Conservation (phyloP, 2,797 vertebrate genomes). For the Lycodopsis pacificus region DNA sequence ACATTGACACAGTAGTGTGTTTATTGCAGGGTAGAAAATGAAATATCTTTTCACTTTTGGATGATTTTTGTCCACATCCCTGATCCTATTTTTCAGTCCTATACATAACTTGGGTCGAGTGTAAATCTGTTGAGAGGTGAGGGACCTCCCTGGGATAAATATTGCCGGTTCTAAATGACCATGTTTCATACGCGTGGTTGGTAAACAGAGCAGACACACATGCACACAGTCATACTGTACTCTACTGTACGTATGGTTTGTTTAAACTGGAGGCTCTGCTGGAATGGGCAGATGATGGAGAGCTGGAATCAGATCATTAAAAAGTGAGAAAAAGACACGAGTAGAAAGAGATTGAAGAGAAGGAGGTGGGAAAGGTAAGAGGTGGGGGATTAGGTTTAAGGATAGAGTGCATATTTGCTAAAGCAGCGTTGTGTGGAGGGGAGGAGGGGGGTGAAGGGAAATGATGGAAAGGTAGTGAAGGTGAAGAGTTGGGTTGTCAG, state of each 20-base stretch:
- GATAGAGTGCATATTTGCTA: constrained; percentile 4
- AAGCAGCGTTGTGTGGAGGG: constrained; percentile 22
- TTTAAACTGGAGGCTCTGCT: constrained; percentile 40
- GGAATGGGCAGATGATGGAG: constrained; percentile 32
- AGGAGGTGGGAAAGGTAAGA: constrained; percentile 5
- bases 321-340: constrained; percentile 29
- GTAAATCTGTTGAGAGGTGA: neutral
- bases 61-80: neutral
- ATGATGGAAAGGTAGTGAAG: constrained; percentile 58
- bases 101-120: neutral
- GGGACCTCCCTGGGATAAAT: neutral
- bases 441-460: constrained; percentile 10
- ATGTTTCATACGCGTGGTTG: neutral
- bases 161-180: constrained; percentile 9
- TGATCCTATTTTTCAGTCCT: neutral
- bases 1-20: too few species aligned
- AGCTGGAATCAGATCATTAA: constrained; percentile 39
- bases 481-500: constrained; percentile 61
- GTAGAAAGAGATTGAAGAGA: neutral
- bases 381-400: constrained; percentile 25
- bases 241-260: constrained; percentile 39
- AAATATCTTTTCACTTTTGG: neutral
- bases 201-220: constrained; percentile 33
- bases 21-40: neutral
- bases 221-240: constrained; percentile 28